Conservation (phyloP, 92 coral and sea anemone species). For the Montipora capitata region DNA sequence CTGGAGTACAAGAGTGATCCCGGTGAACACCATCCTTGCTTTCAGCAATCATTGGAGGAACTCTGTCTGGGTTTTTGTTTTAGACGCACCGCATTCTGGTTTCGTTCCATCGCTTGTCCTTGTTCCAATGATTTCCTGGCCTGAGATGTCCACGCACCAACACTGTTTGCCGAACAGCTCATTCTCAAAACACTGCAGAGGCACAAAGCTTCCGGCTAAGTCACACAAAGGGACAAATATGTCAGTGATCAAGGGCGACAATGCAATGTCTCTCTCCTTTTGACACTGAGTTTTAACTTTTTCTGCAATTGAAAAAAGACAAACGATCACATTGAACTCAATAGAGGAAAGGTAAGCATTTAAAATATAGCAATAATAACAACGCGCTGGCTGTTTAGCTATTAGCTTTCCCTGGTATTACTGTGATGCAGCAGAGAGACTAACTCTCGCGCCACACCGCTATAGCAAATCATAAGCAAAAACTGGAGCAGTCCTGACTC, state of each 20-base stretch:
- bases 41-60: no score
- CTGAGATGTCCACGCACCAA: conserved; percentile 95
- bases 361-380: no score
- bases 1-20: no score
- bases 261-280: conserved; percentile 85
- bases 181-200: conserved; percentile 93
- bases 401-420: not conserved
- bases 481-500: no score
- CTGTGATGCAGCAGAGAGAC: no score
- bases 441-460: no score
- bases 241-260: conserved; percentile 79
- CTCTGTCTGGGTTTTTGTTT: not conserved
- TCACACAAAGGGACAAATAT: conserved; percentile 91
- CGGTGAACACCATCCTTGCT: no score
- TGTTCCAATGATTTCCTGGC: conserved; percentile 89
- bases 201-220: conserved; percentile 76
- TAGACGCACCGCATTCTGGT: conserved; percentile 80
- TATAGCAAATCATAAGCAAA: no score
- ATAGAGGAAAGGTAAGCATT: not conserved
- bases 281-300: conserved; percentile 84
- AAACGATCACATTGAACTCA: not conserved
- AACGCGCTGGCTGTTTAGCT: no score
- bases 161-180: conserved; percentile 88
- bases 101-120: conserved; percentile 73
- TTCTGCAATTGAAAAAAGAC: not conserved